Percentiles rank a stretch among this genome's conserved stretches.
Evolutionary conservation across 2,888 invertebrate genomes (phyloP).

Genomic region (Melanostoma mellinum): DNA sequence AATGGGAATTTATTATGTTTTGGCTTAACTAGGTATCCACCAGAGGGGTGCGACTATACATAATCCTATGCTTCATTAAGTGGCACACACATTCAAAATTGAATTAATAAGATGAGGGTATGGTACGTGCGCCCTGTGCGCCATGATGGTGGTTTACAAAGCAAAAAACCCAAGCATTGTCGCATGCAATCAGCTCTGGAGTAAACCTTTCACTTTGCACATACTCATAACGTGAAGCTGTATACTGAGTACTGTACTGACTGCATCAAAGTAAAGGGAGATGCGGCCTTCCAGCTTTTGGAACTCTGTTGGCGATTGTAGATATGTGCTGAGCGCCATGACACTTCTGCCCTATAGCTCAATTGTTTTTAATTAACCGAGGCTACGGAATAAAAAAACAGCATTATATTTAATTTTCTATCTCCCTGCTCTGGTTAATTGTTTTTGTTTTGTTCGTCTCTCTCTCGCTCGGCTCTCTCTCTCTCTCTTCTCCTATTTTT

Average conservation of each 20-base stretch:
- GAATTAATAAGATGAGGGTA: conserved; percentile 68
- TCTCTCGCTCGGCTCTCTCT: too few relatives aligned
- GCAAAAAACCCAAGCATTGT: conserved; percentile 17
- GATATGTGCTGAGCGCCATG: conserved; percentile 72
- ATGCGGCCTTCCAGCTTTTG: background rate
- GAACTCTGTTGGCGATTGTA: conserved; percentile 22
- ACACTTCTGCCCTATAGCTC: conserved; percentile 78
- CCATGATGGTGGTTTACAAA: conserved; percentile 32
- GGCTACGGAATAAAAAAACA: conserved; percentile 3
- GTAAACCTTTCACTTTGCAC: conserved; percentile 69
- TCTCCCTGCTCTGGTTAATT: conserved; percentile 67
- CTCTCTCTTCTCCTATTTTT: too few relatives aligned
- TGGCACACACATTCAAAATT: conserved; percentile 59
- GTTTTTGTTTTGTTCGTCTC: conserved; percentile 33
- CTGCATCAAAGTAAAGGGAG: conserved; percentile 15
- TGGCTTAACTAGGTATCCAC: conserved; percentile 49
- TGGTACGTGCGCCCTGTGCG: conserved; percentile 53
- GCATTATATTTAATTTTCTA: conserved; percentile 7
- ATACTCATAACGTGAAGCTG: conserved; percentile 7
- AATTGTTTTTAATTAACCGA: conserved; percentile 81
- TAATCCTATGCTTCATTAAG: conserved; percentile 44
- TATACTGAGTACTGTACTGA: background rate
- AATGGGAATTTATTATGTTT: conserved; percentile 51
- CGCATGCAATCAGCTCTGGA: conserved; percentile 39
- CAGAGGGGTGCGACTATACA: conserved; percentile 22